Conservation (phyloP, 2,797 vertebrate genomes). For the Mallotus villosus region DNA sequence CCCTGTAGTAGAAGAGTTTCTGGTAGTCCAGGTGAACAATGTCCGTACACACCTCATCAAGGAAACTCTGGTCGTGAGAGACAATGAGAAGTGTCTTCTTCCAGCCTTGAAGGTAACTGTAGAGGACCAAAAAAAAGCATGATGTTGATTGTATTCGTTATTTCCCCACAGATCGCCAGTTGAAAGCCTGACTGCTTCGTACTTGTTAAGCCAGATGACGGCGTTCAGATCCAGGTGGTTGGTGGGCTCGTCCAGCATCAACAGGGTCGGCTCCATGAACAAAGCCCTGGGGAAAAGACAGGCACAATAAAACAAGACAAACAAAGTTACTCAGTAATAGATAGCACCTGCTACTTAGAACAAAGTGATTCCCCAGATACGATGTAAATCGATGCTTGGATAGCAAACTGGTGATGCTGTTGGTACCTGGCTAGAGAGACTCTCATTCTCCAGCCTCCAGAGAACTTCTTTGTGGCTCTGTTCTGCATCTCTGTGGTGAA, state of each 20-base stretch:
- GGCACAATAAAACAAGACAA: background rate
- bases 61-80: constrained; percentile 92
- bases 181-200: constrained; percentile 13
- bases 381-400: too few relatives aligned
- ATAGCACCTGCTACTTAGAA: too few relatives aligned
- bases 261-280: constrained; percentile 90
- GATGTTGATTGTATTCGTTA: background rate
- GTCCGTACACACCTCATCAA: constrained; percentile 91
- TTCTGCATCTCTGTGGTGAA: constrained; percentile 94
- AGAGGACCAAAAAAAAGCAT: background rate
- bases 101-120: constrained; percentile 91
- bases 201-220: constrained; percentile 97
- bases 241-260: constrained; percentile 93
- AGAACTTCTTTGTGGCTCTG: constrained; percentile 89
- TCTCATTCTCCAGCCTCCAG: constrained; percentile 93
- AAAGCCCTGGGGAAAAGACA: constrained; percentile 75
- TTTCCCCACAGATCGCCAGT: background rate
- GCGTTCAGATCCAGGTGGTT: constrained; percentile 93
- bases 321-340: too few relatives aligned
- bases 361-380: too few relatives aligned
- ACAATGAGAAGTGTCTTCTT: constrained; percentile 91
- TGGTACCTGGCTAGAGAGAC: constrained; percentile 90
- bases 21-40: constrained; percentile 88
- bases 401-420: too few relatives aligned
- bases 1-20: constrained; percentile 90